These are phyloP conservation scores for Conistra vaccinii DNA, from an alignment of 2,888 invertebrate genomes.

Conservation along the genomic window DNA sequence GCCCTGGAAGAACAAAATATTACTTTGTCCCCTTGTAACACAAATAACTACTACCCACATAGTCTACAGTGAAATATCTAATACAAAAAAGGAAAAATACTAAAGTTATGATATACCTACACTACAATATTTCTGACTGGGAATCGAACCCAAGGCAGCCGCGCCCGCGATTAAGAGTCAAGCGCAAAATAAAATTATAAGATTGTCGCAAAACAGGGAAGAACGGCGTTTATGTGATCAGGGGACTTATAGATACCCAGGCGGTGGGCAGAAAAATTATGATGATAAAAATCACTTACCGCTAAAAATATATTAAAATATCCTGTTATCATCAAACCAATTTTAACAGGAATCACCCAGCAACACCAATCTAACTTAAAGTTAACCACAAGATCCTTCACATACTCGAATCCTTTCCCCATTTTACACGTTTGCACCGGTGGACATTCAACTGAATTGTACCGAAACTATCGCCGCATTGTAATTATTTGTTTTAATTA, in stretches of 20 bases:
- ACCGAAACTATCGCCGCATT: conserved; percentile 58
- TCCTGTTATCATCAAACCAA: conserved; percentile 77
- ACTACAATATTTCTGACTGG: conserved; percentile 4
- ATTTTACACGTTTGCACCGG: conserved; percentile 66
- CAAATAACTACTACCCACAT: too few relatives aligned
- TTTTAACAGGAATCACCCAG: conserved; percentile 77
- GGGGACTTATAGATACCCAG: neutral
- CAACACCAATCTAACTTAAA: conserved; percentile 80
- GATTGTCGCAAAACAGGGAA: neutral
- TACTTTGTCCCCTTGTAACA: too few relatives aligned
- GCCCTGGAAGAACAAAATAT: too few relatives aligned
- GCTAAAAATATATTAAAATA: conserved; percentile 77
- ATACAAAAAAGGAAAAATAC: neutral
- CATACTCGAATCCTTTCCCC: conserved; percentile 74
- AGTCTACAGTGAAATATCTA: neutral
- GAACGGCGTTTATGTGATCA: neutral
- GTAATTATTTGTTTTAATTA: conserved; percentile 76
- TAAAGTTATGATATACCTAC: neutral
- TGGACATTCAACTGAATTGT: conserved; percentile 58
- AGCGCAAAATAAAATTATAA: conserved; percentile 1
- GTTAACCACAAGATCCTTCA: conserved; percentile 73
- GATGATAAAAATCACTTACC: conserved; percentile 68
- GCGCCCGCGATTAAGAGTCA: neutral
- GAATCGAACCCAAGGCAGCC: conserved; percentile 22
- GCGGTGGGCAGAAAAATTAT: neutral